A percentile compares a stretch with the other conserved stretches of the same genome.
Evolutionary conservation across 2,113 vertebrate species (phyloP).

Genomic region (Scartelaos histophorus): DNA sequence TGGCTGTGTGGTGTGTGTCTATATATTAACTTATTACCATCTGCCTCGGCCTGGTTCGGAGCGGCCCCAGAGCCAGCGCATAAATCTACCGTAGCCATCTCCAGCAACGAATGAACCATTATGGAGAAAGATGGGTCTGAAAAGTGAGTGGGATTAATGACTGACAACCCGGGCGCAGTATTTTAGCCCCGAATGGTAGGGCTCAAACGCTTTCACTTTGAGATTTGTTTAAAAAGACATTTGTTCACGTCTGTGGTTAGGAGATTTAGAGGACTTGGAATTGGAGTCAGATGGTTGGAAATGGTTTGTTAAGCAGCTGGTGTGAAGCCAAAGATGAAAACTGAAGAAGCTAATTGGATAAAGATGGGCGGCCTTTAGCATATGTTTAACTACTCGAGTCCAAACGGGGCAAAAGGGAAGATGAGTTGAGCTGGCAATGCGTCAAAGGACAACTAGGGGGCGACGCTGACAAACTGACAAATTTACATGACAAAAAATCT

Average conservation of each 20-base stretch:
- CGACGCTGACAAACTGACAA: neutral
- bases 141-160: slow-evolving; percentile 29
- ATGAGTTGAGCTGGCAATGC: neutral
- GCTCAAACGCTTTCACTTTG: neutral
- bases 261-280: neutral
- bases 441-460: neutral
- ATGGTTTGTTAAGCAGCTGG: slow-evolving; percentile 1
- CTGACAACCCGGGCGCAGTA: slow-evolving; percentile 24
- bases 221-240: slow-evolving; percentile 23
- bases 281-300: neutral
- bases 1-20: slow-evolving; percentile 32
- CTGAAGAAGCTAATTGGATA: neutral
- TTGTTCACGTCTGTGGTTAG: neutral
- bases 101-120: slow-evolving; percentile 50
- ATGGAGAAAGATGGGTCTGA: slow-evolving; percentile 43
- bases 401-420: neutral
- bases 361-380: neutral
- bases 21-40: slow-evolving; percentile 44
- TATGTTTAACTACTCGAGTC: neutral
- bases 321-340: neutral
- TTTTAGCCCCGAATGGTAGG: slow-evolving; percentile 10
- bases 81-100: slow-evolving; percentile 49
- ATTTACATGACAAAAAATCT: neutral
- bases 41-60: slow-evolving; percentile 41
- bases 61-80: slow-evolving; percentile 38